These are phyloP conservation scores for Psammodynastes pulverulentus DNA, from an alignment of 2,113 vertebrate species.

Conservation along the genomic window DNA sequence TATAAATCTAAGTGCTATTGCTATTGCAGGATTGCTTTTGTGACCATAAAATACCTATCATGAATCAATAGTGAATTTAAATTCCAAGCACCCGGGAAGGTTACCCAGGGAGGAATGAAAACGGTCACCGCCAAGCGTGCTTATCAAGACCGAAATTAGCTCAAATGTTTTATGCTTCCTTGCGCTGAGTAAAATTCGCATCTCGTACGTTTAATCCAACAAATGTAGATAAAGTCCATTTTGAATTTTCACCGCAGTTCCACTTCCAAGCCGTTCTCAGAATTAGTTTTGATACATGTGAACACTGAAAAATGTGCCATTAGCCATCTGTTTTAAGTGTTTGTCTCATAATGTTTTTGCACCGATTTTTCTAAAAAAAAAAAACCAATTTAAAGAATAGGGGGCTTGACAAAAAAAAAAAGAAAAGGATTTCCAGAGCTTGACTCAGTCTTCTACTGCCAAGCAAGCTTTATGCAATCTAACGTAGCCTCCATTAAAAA, in stretches of 20 bases:
- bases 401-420: conserved; percentile 48
- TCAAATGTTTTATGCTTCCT: conserved; percentile 29
- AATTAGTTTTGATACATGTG: conserved; percentile 61
- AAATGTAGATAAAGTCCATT: conserved; percentile 65
- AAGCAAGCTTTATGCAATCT: conserved; percentile 64
- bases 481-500: conserved; percentile 66
- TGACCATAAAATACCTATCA: neutral
- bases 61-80: neutral
- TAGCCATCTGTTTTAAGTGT: conserved; percentile 70
- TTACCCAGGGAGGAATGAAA: neutral
- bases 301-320: conserved; percentile 53
- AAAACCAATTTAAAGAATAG: conserved; percentile 46
- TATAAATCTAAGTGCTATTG: too few species aligned
- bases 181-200: conserved; percentile 35
- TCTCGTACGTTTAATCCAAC: conserved; percentile 59
- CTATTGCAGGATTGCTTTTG: neutral
- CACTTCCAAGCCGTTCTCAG: conserved; percentile 49
- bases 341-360: conserved; percentile 64
- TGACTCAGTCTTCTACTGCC: conserved; percentile 75
- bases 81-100: neutral
- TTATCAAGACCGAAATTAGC: conserved; percentile 2
- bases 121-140: neutral
- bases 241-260: conserved; percentile 57
- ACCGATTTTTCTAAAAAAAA: conserved; percentile 39
- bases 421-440: conserved; percentile 69